A percentile compares a stretch with the other conserved stretches of the same genome.
These are phyloP conservation scores for Dynastes maya DNA, from an alignment of 2,888 invertebrate genomes.

Conservation along the genomic window DNA sequence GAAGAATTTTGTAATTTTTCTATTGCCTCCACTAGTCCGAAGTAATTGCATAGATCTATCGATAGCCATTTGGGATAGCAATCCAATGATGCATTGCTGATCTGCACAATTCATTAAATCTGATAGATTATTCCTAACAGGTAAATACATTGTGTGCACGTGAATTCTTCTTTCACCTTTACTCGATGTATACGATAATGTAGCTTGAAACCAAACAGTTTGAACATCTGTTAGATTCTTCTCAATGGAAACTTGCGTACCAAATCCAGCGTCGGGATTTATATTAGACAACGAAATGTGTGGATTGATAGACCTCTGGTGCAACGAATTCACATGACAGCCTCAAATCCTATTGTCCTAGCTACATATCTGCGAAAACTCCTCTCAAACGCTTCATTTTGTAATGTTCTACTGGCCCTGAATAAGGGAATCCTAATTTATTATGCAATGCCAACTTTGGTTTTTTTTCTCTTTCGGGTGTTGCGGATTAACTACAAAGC, in stretches of 20 bases:
- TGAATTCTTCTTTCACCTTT: conserved; percentile 97
- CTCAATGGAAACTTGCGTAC: conserved; percentile 97
- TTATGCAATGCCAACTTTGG: no score
- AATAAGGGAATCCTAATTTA: conserved; percentile 80
- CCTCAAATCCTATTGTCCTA: conserved; percentile 98
- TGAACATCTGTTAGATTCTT: conserved; percentile 90
- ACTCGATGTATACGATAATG: conserved; percentile 95
- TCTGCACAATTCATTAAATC: conserved; percentile 94
- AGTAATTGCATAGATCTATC: conserved; percentile 85
- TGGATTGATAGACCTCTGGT: conserved; percentile 95
- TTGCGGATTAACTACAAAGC: no score
- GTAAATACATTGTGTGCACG: conserved; percentile 97
- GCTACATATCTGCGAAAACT: conserved; percentile 92
- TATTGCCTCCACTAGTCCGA: no score
- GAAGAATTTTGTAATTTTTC: no score
- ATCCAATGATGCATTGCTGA: conserved; percentile 92
- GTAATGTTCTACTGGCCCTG: conserved; percentile 79
- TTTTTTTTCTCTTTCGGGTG: no score
- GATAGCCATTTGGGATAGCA: conserved; percentile 98
- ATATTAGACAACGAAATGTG: conserved; percentile 98
- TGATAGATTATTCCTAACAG: conserved; percentile 86
- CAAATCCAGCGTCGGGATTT: conserved; percentile 98
- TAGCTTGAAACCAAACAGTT: conserved; percentile 97
- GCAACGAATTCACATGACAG: conserved; percentile 97
- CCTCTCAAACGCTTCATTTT: conserved; percentile 83